These are phyloP conservation scores for Tonatia bakeri DNA, from an alignment of 2,113 vertebrate species.

Conservation along the genomic window DNA sequence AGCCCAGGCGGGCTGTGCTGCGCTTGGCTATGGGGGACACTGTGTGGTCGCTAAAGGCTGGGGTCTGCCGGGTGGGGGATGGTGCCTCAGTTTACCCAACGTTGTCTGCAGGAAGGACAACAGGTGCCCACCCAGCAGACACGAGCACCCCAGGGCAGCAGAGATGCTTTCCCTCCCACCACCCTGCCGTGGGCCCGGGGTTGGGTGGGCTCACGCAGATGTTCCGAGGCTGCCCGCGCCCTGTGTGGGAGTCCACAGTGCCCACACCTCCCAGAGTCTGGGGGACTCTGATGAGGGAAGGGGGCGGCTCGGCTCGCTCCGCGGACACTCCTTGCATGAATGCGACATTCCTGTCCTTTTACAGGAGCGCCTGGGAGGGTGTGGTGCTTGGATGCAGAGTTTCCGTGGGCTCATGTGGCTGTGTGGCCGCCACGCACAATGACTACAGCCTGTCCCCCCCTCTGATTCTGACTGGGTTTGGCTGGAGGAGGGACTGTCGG, in stretches of 20 bases:
- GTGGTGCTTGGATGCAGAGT: accelerated
- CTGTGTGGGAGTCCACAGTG: neutral
- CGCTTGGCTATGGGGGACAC: neutral
- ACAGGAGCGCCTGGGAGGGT: accelerated
- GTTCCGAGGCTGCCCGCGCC: accelerated
- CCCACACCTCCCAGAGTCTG: neutral
- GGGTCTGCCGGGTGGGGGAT: neutral
- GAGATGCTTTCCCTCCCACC: neutral
- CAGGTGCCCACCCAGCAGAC: accelerated
- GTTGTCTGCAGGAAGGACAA: neutral
- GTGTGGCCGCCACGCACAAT: neutral
- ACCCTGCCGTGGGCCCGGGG: neutral
- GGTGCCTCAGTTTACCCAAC: neutral
- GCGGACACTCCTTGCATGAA: accelerated
- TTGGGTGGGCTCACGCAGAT: neutral
- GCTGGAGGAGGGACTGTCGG: neutral
- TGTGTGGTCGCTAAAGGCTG: neutral
- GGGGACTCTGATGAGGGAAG: neutral
- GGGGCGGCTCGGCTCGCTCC: accelerated
- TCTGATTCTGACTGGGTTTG: neutral
- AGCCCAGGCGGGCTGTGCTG: neutral
- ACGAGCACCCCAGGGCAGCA: accelerated
- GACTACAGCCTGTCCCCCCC: neutral
- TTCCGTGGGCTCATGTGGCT: neutral
- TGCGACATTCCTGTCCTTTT: neutral